Evolutionary conservation across 1,140 invertebrate species (phyloP).

Genomic region (Rhyzopertha dominica): DNA sequence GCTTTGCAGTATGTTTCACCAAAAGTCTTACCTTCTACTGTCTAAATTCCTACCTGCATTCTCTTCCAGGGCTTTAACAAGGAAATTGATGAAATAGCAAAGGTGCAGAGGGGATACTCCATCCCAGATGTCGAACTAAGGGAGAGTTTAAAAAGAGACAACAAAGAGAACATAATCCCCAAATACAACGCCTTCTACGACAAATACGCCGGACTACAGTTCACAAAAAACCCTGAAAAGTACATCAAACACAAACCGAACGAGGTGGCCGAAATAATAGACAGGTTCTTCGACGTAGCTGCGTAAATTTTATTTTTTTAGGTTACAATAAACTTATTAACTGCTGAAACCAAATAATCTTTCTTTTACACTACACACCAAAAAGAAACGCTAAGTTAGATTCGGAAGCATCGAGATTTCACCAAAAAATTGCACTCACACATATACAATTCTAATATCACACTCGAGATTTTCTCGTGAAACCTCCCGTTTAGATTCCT

Average conservation of each 20-base stretch:
- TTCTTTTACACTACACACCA: too few relatives aligned
- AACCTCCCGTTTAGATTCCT: too few relatives aligned
- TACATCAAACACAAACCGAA: conserved; percentile 89
- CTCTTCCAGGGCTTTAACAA: conserved; percentile 82
- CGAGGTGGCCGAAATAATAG: conserved; percentile 72
- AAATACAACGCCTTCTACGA: conserved; percentile 77
- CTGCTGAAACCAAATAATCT: too few relatives aligned
- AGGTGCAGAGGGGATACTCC: conserved; percentile 84
- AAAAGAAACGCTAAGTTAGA: too few relatives aligned
- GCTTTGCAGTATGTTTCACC: conserved; percentile 68
- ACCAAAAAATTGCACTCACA: too few relatives aligned
- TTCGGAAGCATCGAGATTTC: too few relatives aligned
- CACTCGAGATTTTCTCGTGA: too few relatives aligned
- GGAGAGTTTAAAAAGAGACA: conserved; percentile 76
- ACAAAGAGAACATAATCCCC: conserved; percentile 79
- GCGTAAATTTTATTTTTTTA: conserved; percentile 46
- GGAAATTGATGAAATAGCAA: conserved; percentile 85
- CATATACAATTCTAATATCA: too few relatives aligned
- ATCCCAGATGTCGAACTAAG: conserved; percentile 87
- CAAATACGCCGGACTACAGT: conserved; percentile 64
- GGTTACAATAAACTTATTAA: neutral
- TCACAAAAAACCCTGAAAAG: conserved; percentile 91
- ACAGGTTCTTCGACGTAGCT: conserved; percentile 81
- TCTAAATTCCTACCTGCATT: conserved; percentile 16
- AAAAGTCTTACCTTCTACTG: neutral